Evolutionary conservation across 2,888 invertebrate species (phyloP).

Genomic region (Cephonodes hylas): DNA sequence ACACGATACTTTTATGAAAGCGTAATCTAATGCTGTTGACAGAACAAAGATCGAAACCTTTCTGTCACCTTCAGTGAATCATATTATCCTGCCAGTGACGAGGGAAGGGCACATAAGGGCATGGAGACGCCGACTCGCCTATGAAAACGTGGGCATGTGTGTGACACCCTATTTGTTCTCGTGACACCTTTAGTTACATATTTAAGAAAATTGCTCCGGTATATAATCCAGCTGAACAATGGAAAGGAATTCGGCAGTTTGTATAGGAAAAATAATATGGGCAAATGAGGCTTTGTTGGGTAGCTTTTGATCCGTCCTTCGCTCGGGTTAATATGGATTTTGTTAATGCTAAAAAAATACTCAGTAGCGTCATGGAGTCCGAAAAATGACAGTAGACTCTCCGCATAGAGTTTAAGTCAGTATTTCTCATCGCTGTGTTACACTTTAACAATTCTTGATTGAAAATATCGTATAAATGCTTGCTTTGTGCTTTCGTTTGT

Average conservation of each 20-base stretch:
- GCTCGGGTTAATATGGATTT: too few species aligned
- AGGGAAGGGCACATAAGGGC: slow-evolving; percentile 12
- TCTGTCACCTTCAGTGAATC: slow-evolving; percentile 14
- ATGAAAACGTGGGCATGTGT: neutral
- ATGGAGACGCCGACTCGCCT: neutral
- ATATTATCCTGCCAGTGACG: slow-evolving; percentile 10
- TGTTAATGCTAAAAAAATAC: too few species aligned
- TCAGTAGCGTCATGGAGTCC: too few species aligned
- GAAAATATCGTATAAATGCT: too few species aligned
- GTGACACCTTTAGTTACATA: neutral
- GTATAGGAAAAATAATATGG: too few species aligned
- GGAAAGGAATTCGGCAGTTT: neutral
- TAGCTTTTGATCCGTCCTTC: too few species aligned
- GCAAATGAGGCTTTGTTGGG: too few species aligned
- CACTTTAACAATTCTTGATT: too few species aligned
- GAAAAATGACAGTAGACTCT: too few species aligned
- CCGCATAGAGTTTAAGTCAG: too few species aligned
- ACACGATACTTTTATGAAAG: slow-evolving; percentile 4
- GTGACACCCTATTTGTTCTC: neutral
- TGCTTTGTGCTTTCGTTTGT: too few species aligned
- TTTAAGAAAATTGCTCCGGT: neutral
- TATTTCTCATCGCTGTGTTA: too few species aligned
- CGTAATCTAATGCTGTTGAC: slow-evolving; percentile 8
- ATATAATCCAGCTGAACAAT: neutral
- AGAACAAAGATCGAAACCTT: slow-evolving; percentile 13